phyloP scores from a whole-genome alignment of 2,888 invertebrate species.

The Mycogona germanica region DNA sequence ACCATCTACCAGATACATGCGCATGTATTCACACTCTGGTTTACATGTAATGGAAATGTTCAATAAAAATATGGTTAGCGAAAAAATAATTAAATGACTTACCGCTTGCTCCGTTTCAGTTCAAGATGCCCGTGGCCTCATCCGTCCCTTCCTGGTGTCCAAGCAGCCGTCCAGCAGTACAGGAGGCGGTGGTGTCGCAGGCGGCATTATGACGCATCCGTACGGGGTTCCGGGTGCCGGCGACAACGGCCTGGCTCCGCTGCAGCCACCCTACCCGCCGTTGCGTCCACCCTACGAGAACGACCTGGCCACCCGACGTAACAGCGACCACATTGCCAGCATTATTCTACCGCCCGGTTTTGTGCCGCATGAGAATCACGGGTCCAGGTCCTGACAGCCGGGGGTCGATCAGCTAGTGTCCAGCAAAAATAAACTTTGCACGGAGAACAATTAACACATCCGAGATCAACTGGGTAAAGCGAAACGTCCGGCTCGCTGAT shows the following conservation, averaged over 20 bases:
- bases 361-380: conserved; percentile 1
- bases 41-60: too few species aligned
- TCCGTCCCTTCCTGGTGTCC: conserved; percentile 5
- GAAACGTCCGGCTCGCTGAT: too few species aligned
- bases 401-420: too few species aligned
- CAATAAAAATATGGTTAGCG: too few species aligned
- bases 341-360: conserved; percentile 10
- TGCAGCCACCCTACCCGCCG: conserved; percentile 7
- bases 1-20: too few species aligned
- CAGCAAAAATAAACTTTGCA: too few species aligned
- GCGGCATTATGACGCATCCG: conserved; percentile 3
- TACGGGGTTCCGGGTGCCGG: conserved; percentile 1
- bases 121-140: conserved; percentile 7
- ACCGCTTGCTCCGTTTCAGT: neutral
- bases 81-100: neutral
- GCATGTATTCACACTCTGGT: too few species aligned
- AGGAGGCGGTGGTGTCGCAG: neutral
- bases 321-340: conserved; percentile 8
- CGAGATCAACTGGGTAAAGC: too few species aligned
- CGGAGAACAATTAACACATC: too few species aligned
- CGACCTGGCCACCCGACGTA: conserved; percentile 3
- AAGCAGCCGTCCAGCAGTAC: conserved; percentile 4
- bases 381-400: too few species aligned
- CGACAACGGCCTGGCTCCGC: conserved; percentile 4
- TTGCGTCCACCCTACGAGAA: neutral